Conservation (phyloP, 2,113 vertebrate genomes). For the Protobothrops mucrosquamatus region DNA sequence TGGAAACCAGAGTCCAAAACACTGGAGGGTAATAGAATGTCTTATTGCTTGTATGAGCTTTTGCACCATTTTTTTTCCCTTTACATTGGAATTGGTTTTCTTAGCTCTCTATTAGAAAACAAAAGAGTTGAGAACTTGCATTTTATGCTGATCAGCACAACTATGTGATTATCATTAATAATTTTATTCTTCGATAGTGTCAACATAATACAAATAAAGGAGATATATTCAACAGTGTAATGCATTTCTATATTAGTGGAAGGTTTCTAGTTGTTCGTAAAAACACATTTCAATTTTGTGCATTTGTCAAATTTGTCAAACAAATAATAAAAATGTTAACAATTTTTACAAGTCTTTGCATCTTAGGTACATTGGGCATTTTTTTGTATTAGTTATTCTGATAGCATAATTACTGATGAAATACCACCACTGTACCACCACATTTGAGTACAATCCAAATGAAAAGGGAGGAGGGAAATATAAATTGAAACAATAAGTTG, state of each 20-base stretch:
- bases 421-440: neutral
- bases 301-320: neutral
- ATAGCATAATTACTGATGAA: neutral
- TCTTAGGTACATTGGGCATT: neutral
- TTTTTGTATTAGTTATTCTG: neutral
- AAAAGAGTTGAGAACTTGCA: neutral
- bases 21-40: neutral
- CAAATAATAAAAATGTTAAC: neutral
- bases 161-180: neutral
- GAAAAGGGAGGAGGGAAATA: neutral
- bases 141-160: neutral
- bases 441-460: neutral
- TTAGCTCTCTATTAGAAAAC: neutral
- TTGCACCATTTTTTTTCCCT: neutral
- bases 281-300: neutral
- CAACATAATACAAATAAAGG: neutral
- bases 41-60: neutral
- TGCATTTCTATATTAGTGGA: neutral
- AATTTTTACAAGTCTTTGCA: neutral
- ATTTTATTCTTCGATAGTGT: neutral
- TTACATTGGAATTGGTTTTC: neutral
- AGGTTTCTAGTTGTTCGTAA: neutral
- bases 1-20: neutral
- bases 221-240: no score
- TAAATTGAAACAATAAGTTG: neutral